phyloP scores from a whole-genome alignment of 2,888 invertebrate genomes.

The Hydroisotoma schaefferi region DNA sequence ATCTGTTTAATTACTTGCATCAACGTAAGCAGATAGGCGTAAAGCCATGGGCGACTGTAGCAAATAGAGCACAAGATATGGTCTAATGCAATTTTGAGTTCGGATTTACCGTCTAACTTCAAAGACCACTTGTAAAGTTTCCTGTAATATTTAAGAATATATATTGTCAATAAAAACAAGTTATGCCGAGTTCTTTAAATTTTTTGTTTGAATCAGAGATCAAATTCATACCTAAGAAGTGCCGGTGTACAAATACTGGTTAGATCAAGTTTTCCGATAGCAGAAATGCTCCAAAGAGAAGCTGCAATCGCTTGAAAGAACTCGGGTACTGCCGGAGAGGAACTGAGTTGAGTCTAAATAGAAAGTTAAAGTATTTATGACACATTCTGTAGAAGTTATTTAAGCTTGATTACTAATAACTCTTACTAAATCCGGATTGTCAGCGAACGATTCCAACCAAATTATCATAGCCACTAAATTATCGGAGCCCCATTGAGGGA shows the following conservation, averaged over 20 bases:
- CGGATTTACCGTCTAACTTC: slow-evolving; percentile 65
- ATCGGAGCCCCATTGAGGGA: slow-evolving; percentile 40
- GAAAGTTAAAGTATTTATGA: background rate
- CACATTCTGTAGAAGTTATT: background rate
- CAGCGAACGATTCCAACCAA: slow-evolving; percentile 44
- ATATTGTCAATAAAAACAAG: background rate
- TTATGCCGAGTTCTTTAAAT: background rate
- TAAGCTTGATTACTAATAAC: background rate
- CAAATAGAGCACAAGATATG: slow-evolving; percentile 80
- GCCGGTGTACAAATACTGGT: slow-evolving; percentile 67
- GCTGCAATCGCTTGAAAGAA: slow-evolving; percentile 61
- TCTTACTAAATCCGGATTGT: slow-evolving; percentile 34
- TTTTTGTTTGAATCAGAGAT: background rate
- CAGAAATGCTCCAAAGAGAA: slow-evolving; percentile 71
- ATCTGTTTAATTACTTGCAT: slow-evolving; percentile 54
- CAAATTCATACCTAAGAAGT: slow-evolving; percentile 62
- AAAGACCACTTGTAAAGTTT: slow-evolving; percentile 73
- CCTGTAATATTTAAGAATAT: slow-evolving; percentile 50
- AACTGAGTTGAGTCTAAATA: slow-evolving; percentile 22
- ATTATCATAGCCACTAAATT: slow-evolving; percentile 40
- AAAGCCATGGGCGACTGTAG: slow-evolving; percentile 74
- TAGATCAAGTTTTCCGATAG: slow-evolving; percentile 61
- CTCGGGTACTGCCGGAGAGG: slow-evolving; percentile 41
- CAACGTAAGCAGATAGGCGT: slow-evolving; percentile 67
- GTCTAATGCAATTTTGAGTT: slow-evolving; percentile 79